Evolutionary conservation across 1,140 invertebrate species (phyloP), one percentile per base, ranked within the genome.

Genomic region (Cepaea nemoralis): DNA sequence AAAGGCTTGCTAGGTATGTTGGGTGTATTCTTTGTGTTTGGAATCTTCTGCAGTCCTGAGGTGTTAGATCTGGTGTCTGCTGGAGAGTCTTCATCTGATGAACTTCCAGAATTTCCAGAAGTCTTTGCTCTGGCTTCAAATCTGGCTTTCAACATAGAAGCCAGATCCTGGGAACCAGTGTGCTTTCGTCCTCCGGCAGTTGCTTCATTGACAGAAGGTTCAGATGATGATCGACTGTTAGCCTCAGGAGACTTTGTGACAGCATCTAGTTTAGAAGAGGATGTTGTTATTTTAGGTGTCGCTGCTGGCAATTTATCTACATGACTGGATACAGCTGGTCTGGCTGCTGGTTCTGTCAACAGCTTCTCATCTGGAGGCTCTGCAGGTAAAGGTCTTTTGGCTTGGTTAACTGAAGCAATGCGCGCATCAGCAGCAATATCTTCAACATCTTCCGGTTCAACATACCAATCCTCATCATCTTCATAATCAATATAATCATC

Each of bases 401-500:
- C 66, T 79, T 37, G 22, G 0, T 48, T 10, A 45, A 45, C 77
- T 77, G 76, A 39, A 16, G 35, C 2, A 5, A 8, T 37, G 33
- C 33, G n/a, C 27, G 45, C 10, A 22, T 75, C 27, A 12, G 6
- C 33, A 24, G 10, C 42, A 50, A 12, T 77, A 14, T 27, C 75
- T 40, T 24, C 33, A 37, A 19, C n/a, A 45, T 69, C 66, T 2
- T 79, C 63, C 42, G 39, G 33, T 31, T 67, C 40, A n/a, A 45
- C 77, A 48, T 79, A 79, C 77, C 77, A 79, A 14, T 79, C 77
- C 45, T 69, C 77, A 48, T 79, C 77, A 39, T 45, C 77, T n/a
- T 79, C 73, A n/a, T n/a, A n/a, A 33, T 75, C 22, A 40, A 31
- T 48, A 45, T 50, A n/a, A 10, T 50, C 6, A 27, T 45, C 19